Conservation (phyloP, 2,888 invertebrate genomes). For the Craniophora ligustri region DNA sequence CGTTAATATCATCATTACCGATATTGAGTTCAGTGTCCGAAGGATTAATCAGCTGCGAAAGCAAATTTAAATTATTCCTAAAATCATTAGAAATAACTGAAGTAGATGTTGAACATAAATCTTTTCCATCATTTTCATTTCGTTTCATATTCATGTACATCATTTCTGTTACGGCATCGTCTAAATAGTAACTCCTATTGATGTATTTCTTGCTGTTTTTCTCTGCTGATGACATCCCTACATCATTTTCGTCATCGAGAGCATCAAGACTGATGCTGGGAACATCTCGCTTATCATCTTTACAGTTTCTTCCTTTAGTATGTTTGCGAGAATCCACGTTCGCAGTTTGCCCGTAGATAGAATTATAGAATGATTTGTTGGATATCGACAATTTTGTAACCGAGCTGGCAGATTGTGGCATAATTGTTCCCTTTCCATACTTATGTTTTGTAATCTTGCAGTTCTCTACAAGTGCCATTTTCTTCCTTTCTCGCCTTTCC, state of each 20-base stretch:
- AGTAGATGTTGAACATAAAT: constrained; percentile 59
- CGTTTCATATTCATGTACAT: constrained; percentile 67
- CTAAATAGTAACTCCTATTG: constrained; percentile 74
- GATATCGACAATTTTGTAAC: constrained; percentile 83
- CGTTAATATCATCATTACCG: constrained; percentile 16
- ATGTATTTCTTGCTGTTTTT: constrained; percentile 64
- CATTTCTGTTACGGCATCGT: constrained; percentile 76
- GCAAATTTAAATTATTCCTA: constrained; percentile 55
- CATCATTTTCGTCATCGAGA: constrained; percentile 55
- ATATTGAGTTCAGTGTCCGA: constrained; percentile 54
- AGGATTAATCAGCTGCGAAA: constrained; percentile 56
- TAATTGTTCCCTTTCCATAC: constrained; percentile 62
- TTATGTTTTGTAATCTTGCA: constrained; percentile 74
- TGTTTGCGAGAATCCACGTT: constrained; percentile 53
- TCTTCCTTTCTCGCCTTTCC: constrained; percentile 76
- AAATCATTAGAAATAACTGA: constrained; percentile 67
- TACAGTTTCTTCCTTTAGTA: constrained; percentile 54
- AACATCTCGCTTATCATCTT: constrained; percentile 46
- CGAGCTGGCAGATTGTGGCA: constrained; percentile 77
- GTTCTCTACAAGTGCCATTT: constrained; percentile 72
- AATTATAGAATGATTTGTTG: constrained; percentile 83
- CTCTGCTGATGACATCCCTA: constrained; percentile 44
- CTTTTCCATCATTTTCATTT: constrained; percentile 53
- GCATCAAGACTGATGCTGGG: constrained; percentile 19
- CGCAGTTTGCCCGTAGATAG: constrained; percentile 75